phyloP scores from a whole-genome alignment of 2,797 vertebrate genomes.

The Tapirus indicus region DNA sequence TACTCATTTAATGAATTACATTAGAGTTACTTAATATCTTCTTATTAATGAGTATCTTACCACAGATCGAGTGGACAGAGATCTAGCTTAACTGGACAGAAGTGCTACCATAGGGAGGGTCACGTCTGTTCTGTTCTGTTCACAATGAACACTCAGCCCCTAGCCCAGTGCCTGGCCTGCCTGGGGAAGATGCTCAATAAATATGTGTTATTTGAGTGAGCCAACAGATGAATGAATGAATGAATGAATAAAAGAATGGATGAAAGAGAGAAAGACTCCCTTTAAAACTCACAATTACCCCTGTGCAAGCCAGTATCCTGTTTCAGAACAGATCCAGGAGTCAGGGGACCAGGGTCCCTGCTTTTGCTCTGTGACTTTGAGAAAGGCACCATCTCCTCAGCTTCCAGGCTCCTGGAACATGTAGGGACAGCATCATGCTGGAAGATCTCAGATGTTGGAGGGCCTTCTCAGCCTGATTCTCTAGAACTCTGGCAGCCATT shows the following conservation, averaged over 20 bases:
- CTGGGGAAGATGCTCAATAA: background rate
- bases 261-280: no score
- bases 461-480: background rate
- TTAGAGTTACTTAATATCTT: background rate
- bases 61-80: background rate
- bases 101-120: background rate
- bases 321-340: background rate
- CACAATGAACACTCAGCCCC: background rate
- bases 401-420: background rate
- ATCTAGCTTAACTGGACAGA: background rate
- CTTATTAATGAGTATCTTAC: background rate
- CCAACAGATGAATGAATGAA: background rate
- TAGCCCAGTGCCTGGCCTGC: no score
- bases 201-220: background rate
- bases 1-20: background rate
- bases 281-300: background rate
- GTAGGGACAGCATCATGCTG: fast-evolving
- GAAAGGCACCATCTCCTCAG: background rate
- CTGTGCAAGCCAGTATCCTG: background rate
- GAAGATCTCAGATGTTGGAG: background rate
- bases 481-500: background rate
- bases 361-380: background rate
- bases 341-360: background rate
- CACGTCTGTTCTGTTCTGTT: background rate
- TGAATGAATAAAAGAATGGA: background rate